Evolutionary conservation across 1,140 invertebrate genomes (phyloP).

Genomic region (Polyergus mexicanus): DNA sequence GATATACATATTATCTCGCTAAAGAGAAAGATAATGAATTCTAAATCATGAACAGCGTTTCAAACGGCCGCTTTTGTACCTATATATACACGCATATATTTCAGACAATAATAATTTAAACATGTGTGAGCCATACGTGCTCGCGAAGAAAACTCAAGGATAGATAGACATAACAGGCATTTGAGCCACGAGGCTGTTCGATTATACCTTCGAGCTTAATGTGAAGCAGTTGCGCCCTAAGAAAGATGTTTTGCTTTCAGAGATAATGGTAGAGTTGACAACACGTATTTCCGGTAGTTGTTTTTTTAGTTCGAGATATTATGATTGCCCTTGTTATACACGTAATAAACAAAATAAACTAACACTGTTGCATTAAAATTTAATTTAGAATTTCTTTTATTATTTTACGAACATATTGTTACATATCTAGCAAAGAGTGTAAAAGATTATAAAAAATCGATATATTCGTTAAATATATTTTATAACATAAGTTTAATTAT

Average conservation of each 20-base stretch:
- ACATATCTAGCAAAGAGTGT: background rate
- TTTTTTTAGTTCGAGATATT: background rate
- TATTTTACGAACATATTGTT: background rate
- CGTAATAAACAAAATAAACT: background rate
- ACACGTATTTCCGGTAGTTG: conserved; percentile 10
- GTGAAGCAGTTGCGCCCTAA: conserved; percentile 31
- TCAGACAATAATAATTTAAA: conserved; percentile 84
- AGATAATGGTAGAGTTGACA: conserved; percentile 27
- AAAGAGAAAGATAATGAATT: conserved; percentile 68
- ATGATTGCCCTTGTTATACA: background rate
- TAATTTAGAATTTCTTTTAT: background rate
- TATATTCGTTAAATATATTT: background rate
- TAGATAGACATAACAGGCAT: conserved; percentile 72
- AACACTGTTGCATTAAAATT: background rate
- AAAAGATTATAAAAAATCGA: background rate
- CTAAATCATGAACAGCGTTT: conserved; percentile 61
- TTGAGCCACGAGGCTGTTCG: conserved; percentile 64
- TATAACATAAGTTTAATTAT: background rate
- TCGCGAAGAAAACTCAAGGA: conserved; percentile 67
- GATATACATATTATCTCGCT: conserved; percentile 35
- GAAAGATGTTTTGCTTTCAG: conserved; percentile 45
- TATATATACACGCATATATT: conserved; percentile 68
- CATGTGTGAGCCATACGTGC: conserved; percentile 83
- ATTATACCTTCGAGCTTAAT: conserved; percentile 62
- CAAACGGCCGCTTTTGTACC: conserved; percentile 32